Percentiles rank a stretch among this genome's conserved stretches.
Evolutionary conservation across 2,888 invertebrate species (phyloP).

Genomic region (Notodonta ziczac): DNA sequence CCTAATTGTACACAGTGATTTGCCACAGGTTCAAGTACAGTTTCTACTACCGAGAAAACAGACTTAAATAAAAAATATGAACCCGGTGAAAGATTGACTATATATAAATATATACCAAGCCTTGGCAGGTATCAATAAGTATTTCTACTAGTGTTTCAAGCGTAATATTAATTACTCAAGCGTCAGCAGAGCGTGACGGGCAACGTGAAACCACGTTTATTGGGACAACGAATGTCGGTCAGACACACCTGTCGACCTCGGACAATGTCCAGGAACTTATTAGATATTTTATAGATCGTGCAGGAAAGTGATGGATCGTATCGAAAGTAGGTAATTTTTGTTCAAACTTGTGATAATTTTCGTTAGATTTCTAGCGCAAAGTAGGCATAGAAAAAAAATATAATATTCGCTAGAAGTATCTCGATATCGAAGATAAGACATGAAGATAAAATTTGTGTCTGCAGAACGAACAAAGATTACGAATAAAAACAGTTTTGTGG

Average conservation of each 20-base stretch:
- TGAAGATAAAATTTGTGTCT: too few species aligned
- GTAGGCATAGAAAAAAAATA: too few species aligned
- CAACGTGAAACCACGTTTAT: slow-evolving; percentile 45
- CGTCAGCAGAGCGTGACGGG: slow-evolving; percentile 35
- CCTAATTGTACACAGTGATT: too few species aligned
- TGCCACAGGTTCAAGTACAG: too few species aligned
- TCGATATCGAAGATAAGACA: too few species aligned
- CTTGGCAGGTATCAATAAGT: background rate
- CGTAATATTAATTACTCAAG: slow-evolving; percentile 38
- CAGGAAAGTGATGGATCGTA: background rate
- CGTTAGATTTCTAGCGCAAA: background rate
- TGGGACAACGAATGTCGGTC: slow-evolving; percentile 50
- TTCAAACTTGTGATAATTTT: background rate
- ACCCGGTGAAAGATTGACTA: background rate
- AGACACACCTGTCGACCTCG: slow-evolving; percentile 38
- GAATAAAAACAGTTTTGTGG: too few species aligned
- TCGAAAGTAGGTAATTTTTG: background rate
- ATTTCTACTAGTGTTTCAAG: slow-evolving; percentile 22
- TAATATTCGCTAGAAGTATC: too few species aligned
- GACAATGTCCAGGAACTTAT: slow-evolving; percentile 16
- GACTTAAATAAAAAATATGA: background rate
- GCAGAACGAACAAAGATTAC: too few species aligned
- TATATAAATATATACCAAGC: too few species aligned
- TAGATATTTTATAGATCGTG: background rate
- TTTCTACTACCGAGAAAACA: too few species aligned